Conservation (phyloP, 2,113 vertebrate species). For the Fregetta grallaria region DNA sequence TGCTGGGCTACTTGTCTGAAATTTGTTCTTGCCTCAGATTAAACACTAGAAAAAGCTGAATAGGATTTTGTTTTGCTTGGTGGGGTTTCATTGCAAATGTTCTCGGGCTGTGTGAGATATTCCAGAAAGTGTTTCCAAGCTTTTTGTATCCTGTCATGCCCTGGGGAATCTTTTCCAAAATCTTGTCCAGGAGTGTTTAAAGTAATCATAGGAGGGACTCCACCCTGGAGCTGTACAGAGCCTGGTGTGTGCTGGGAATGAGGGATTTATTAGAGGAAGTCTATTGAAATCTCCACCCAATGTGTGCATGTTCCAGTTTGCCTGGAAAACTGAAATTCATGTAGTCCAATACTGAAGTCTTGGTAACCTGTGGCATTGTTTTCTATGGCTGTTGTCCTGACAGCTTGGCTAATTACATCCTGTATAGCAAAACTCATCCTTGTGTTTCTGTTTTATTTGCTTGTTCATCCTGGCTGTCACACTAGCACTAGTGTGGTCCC, state of each 20-base stretch:
- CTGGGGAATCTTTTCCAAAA: slow-evolving; percentile 10
- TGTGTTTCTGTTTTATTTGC: neutral
- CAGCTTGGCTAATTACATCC: neutral
- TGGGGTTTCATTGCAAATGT: neutral
- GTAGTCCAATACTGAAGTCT: neutral
- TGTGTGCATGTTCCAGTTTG: neutral
- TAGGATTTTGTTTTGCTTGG: neutral
- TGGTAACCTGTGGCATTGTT: neutral
- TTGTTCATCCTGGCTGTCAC: neutral
- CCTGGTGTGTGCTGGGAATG: neutral
- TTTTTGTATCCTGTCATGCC: neutral
- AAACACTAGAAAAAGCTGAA: neutral
- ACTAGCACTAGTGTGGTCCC: neutral
- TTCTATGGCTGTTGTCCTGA: neutral
- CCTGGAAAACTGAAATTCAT: neutral
- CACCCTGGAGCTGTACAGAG: neutral
- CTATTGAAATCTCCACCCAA: neutral
- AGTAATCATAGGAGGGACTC: neutral
- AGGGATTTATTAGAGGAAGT: neutral
- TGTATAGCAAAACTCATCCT: neutral
- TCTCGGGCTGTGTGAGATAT: neutral
- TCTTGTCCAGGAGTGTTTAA: slow-evolving; percentile 15
- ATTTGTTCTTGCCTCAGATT: neutral
- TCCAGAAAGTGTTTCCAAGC: slow-evolving; percentile 11
- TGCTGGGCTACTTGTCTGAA: neutral